A percentile compares a stretch with the other conserved stretches of the same genome.
These are phyloP conservation scores for Ophonus ardosiacus DNA, from an alignment of 2,888 invertebrate species.

Conservation along the genomic window DNA sequence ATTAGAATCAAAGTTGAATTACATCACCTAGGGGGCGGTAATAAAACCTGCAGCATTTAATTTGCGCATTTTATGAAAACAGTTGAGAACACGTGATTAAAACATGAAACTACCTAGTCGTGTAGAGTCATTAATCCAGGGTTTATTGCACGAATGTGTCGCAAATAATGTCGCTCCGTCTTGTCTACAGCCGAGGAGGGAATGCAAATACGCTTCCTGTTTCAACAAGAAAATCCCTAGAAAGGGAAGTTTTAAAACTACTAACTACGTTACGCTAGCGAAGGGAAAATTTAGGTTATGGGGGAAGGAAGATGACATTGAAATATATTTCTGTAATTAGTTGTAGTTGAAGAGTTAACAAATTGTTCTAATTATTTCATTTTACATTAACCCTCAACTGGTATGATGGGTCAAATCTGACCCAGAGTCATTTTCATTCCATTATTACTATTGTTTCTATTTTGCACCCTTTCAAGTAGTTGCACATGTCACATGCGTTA, in stretches of 20 bases:
- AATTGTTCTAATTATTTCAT: background rate
- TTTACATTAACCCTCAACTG: no score
- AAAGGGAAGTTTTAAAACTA: background rate
- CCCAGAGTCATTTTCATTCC: no score
- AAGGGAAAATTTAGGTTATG: background rate
- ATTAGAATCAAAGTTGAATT: constrained; percentile 19
- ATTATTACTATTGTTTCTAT: no score
- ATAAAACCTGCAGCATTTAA: constrained; percentile 32
- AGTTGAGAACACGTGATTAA: constrained; percentile 42
- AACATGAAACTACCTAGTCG: constrained; percentile 44
- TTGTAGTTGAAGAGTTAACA: background rate
- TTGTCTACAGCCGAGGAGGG: background rate
- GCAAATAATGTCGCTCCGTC: background rate
- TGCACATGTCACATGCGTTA: no score
- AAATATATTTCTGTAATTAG: background rate
- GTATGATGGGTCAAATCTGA: no score
- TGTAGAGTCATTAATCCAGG: constrained; percentile 23
- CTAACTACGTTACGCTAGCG: background rate
- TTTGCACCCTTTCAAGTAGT: no score
- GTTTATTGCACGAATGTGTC: constrained; percentile 21
- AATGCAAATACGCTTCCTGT: constrained; percentile 10
- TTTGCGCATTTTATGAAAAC: constrained; percentile 42
- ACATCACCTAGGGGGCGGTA: background rate
- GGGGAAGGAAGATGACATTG: background rate
- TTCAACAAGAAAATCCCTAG: constrained; percentile 5